phyloP scores from a whole-genome alignment of 2,888 invertebrate genomes.

The Diabrotica balteata region DNA sequence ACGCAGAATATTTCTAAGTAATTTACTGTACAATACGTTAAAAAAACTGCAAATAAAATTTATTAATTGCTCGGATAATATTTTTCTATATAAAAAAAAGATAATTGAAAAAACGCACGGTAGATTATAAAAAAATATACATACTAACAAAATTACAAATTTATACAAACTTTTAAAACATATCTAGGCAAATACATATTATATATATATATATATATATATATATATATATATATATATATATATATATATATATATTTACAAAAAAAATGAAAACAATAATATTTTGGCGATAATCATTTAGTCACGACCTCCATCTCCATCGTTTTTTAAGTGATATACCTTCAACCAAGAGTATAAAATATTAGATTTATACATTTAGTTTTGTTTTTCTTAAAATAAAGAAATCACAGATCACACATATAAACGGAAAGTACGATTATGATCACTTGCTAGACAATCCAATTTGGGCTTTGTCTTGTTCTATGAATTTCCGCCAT shows the following conservation, averaged over 20 bases:
- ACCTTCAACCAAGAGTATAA: constrained; percentile 19
- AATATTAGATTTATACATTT: too few species aligned
- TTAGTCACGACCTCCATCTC: constrained; percentile 2
- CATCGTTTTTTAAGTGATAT: constrained; percentile 22
- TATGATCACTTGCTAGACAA: too few species aligned
- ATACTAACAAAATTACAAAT: constrained; percentile 39
- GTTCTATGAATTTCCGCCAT: too few species aligned
- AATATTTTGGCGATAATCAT: constrained; percentile 31
- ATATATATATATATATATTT: not conserved
- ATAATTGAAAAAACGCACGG: too few species aligned
- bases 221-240: too few species aligned
- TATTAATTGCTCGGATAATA: too few species aligned
- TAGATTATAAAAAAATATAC: constrained; percentile 25
- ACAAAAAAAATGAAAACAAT: constrained; percentile 26
- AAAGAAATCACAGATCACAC: too few species aligned
- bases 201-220: constrained; percentile 4
- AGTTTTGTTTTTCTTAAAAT: too few species aligned
- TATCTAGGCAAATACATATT: constrained; percentile 31
- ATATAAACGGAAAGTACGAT: too few species aligned
- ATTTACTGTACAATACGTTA: constrained; percentile 37
- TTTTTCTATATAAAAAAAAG: too few species aligned
- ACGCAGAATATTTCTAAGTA: constrained; percentile 10
- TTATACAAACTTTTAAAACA: constrained; percentile 35
- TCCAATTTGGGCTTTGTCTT: too few species aligned
- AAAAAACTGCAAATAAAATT: too few species aligned